Evolutionary conservation across 2,113 vertebrate species (phyloP).

Genomic region (Typhlomys cinereus): DNA sequence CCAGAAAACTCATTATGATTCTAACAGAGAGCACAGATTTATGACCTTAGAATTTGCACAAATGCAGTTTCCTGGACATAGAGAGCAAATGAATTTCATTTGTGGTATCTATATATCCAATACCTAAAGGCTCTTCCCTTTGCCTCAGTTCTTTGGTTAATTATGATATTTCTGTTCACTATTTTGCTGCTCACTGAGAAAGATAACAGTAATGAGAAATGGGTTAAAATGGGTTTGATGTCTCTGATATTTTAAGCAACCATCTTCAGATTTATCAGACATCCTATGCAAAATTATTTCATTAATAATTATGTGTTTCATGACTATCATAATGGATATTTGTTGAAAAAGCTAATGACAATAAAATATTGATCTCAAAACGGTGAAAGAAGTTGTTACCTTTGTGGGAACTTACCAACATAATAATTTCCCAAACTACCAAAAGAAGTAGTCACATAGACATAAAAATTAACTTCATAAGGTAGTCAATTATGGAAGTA

Average conservation of each 20-base stretch:
- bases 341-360: slow-evolving; percentile 35
- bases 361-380: slow-evolving; percentile 19
- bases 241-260: slow-evolving; percentile 16
- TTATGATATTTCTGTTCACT: slow-evolving; percentile 21
- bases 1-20: slow-evolving; percentile 2
- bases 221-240: neutral
- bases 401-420: neutral
- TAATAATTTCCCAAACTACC: neutral
- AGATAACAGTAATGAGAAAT: neutral
- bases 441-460: slow-evolving; percentile 3
- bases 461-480: slow-evolving; percentile 40
- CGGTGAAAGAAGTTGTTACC: neutral
- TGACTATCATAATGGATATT: slow-evolving; percentile 30
- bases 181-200: slow-evolving; percentile 44
- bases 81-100: slow-evolving; percentile 42
- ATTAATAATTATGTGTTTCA: slow-evolving; percentile 48
- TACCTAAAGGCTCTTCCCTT: slow-evolving; percentile 4
- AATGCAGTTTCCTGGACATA: slow-evolving; percentile 34
- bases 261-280: slow-evolving; percentile 21
- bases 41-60: slow-evolving; percentile 25
- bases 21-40: slow-evolving; percentile 18
- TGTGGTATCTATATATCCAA: slow-evolving; percentile 35
- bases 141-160: neutral
- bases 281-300: slow-evolving; percentile 8
- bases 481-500: slow-evolving; percentile 29